Evolutionary conservation across 2,888 invertebrate genomes (phyloP), one percentile per base, ranked within the genome.

Genomic region (Maniola hyperantus): DNA sequence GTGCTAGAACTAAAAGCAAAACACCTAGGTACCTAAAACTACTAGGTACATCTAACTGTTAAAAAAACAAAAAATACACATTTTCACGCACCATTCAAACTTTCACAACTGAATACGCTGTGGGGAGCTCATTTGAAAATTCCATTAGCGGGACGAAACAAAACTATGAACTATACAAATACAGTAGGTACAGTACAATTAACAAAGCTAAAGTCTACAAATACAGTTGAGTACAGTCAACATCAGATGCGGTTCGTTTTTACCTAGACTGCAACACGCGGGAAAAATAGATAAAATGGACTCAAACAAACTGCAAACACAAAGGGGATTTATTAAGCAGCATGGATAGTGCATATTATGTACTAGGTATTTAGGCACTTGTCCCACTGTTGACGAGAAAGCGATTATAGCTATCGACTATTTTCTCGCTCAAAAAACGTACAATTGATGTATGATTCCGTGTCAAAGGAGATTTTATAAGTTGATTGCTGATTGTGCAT

Each of bases 311-410:
- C 42, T 42, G 42, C 42, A 13, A 10, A 42, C 18, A 57, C 57
- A 57, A 57, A 57, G 57, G 39, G 20, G 42, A 39, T 42, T 57
- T 57, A 42, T 57, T 57, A 42, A 39, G 20, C 42, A 42, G 15
- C 10, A 10, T 39, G 39, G 39, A 33, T 26, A 51, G 13, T 2
- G 26, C 26, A 26, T 26, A 26, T 26, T 26, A 26, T 26, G 26
- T 4, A 26, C 26, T 4, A 26, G 26, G 26, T 26, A 26, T 26
- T 26, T 26, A 26, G 26, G 26, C 26, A 26, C 26, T 26, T 26
- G 26, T 26, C 26, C 26, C 26, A 2, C 26, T 4, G 26, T 4
- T 26, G 26, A 26, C 26, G n/a, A n/a, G n/a, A n/a, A n/a, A n/a
- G n/a, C n/a, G n/a, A n/a, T n/a, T n/a, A n/a, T 26, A 26, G 26